A percentile compares a stretch with the other conserved stretches of the same genome.
phyloP scores from a whole-genome alignment of 1,140 invertebrate genomes.

The Glomeris maerens region DNA sequence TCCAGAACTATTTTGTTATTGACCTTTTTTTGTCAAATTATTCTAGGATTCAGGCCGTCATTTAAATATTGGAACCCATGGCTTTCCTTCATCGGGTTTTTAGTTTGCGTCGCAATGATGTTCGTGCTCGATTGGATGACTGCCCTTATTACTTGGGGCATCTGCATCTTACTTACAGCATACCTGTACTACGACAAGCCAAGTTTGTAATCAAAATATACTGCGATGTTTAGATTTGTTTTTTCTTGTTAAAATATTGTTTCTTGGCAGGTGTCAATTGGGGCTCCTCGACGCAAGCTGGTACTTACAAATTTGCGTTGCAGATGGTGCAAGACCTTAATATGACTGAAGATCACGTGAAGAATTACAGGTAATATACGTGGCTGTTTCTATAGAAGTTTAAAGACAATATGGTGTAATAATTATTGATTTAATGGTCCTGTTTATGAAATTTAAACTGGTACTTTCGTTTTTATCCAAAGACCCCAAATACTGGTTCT shows the following conservation, averaged over 20 bases:
- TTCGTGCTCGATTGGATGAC: slow-evolving; percentile 85
- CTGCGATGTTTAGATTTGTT: neutral
- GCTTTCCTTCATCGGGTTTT: slow-evolving; percentile 71
- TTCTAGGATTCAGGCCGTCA: slow-evolving; percentile 6
- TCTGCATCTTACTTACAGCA: slow-evolving; percentile 73
- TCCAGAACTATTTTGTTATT: neutral
- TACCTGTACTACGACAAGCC: slow-evolving; percentile 79
- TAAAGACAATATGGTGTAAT: no score
- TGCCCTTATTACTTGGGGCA: slow-evolving; percentile 73
- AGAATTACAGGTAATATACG: slow-evolving; percentile 60
- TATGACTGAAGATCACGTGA: slow-evolving; percentile 84
- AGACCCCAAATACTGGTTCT: neutral
- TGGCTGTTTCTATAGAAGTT: no score
- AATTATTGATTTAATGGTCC: neutral
- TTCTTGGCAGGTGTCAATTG: slow-evolving; percentile 67
- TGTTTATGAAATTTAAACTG: neutral
- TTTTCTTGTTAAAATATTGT: neutral
- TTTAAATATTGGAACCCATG: slow-evolving; percentile 87
- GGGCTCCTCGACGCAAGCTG: slow-evolving; percentile 93
- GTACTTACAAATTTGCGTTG: slow-evolving; percentile 83
- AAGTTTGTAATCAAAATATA: neutral
- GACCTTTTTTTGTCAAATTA: neutral
- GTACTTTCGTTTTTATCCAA: neutral
- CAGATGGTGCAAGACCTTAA: slow-evolving; percentile 73
- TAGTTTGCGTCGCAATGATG: slow-evolving; percentile 84